Conservation (phyloP, 2,113 vertebrate genomes). For the Myiopsitta monachus region DNA sequence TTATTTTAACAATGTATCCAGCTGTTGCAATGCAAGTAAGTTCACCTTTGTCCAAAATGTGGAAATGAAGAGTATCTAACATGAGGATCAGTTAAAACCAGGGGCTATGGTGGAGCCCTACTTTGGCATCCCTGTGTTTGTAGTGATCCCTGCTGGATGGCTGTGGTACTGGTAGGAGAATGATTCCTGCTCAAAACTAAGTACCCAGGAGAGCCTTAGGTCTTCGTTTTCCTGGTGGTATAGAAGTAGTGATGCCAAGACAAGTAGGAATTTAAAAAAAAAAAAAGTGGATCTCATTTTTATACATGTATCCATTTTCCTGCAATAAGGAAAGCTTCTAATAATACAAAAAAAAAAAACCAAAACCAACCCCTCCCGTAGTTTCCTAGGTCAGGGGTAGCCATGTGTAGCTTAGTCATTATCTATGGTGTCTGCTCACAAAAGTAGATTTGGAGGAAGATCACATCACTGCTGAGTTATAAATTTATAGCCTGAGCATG, state of each 20-base stretch:
- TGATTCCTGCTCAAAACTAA: background rate
- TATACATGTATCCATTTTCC: background rate
- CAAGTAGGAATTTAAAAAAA: background rate
- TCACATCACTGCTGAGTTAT: background rate
- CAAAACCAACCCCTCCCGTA: background rate
- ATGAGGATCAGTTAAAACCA: background rate
- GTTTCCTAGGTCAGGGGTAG: background rate
- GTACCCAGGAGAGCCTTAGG: background rate
- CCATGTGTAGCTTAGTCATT: background rate
- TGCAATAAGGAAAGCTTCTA: background rate
- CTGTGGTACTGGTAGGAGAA: background rate
- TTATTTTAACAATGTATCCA: background rate
- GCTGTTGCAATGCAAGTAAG: background rate
- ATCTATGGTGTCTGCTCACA: background rate
- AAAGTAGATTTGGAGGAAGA: background rate
- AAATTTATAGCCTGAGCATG: background rate
- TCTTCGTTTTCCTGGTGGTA: background rate
- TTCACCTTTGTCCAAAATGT: background rate
- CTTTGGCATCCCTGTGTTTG: background rate
- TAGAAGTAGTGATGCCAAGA: background rate
- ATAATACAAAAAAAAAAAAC: background rate
- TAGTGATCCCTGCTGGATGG: constrained; percentile 17
- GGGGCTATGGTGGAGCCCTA: background rate
- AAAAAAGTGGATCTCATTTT: background rate
- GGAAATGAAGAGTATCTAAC: background rate